These are phyloP conservation scores for Ligdia adustata DNA, from an alignment of 2,888 invertebrate genomes.

Conservation along the genomic window DNA sequence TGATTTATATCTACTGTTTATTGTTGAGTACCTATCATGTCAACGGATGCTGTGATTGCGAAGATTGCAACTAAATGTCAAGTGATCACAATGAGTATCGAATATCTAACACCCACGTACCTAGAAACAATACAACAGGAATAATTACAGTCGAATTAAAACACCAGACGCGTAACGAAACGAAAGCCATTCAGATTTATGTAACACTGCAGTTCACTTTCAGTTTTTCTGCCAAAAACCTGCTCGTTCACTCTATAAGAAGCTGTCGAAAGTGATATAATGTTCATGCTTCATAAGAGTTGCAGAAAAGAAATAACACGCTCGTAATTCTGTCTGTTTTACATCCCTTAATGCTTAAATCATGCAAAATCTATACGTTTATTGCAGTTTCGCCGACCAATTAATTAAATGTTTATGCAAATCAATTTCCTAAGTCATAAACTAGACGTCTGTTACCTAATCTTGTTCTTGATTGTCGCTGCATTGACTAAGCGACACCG, in stretches of 20 bases:
- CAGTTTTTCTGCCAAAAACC: conserved; percentile 40
- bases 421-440: conserved; percentile 3
- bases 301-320: conserved; percentile 5
- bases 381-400: background rate
- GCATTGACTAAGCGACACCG: background rate
- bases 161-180: conserved; percentile 37
- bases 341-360: background rate
- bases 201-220: conserved; percentile 44
- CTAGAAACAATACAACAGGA: conserved; percentile 1
- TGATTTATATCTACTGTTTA: too few species aligned
- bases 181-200: conserved; percentile 50
- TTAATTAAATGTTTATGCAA: conserved; percentile 2
- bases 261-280: conserved; percentile 31
- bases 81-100: background rate
- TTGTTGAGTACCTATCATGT: too few species aligned
- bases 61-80: too few species aligned
- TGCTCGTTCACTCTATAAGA: conserved; percentile 28
- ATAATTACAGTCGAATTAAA: conserved; percentile 11
- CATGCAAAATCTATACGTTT: background rate
- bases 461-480: background rate
- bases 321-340: background rate
- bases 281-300: conserved; percentile 8
- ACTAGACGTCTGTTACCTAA: conserved; percentile 3
- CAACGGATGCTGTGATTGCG: too few species aligned
- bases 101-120: background rate